Percentiles rank a stretch among this genome's conserved stretches.
Conservation (phyloP, 2,113 vertebrate genomes). For the Hippopotamus amphibius region DNA sequence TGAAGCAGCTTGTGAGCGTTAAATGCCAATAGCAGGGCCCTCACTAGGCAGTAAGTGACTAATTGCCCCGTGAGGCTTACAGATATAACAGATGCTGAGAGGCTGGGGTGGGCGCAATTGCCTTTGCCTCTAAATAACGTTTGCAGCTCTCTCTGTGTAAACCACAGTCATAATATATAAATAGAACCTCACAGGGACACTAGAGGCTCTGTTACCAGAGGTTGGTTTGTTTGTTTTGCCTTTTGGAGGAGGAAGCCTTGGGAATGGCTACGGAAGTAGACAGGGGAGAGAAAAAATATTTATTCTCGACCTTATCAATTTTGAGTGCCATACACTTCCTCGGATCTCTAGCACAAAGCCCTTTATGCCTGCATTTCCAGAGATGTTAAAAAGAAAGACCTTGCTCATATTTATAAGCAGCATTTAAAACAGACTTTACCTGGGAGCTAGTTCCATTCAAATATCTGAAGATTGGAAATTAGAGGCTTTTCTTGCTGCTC, state of each 20-base stretch:
- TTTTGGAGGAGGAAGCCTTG: background rate
- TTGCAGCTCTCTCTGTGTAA: background rate
- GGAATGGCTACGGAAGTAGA: background rate
- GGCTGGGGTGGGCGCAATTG: accelerated
- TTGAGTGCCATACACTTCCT: background rate
- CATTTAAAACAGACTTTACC: background rate
- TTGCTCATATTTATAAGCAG: background rate
- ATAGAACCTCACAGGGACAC: background rate
- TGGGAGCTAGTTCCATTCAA: background rate
- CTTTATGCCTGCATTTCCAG: background rate
- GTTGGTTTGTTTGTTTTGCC: background rate
- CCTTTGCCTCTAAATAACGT: background rate
- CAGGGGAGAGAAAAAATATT: background rate
- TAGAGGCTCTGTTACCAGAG: background rate
- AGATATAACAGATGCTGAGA: background rate
- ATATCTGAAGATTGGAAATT: background rate
- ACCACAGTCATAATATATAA: background rate
- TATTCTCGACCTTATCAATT: background rate
- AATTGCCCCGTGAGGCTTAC: background rate
- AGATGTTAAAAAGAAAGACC: background rate
- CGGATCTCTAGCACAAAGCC: background rate
- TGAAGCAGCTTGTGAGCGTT: background rate
- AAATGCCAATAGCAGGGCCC: background rate
- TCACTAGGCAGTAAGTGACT: background rate
- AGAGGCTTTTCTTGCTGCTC: background rate